A percentile compares a stretch with the other conserved stretches of the same genome.
Conservation (phyloP, 2,797 vertebrate genomes). For the Ispidina lecontei region DNA sequence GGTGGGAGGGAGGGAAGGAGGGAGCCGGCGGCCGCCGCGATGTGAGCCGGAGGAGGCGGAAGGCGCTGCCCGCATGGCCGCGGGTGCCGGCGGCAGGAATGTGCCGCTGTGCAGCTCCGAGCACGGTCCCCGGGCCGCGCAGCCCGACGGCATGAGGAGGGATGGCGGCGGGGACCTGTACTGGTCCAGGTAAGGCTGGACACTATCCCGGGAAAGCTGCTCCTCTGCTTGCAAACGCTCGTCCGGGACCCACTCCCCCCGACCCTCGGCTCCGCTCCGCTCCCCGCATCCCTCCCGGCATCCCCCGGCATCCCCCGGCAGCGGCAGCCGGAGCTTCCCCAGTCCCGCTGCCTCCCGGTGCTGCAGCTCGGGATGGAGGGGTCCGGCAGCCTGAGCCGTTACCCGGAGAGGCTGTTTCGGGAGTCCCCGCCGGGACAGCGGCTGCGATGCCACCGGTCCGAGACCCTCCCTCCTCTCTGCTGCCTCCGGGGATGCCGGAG, state of each 20-base stretch:
- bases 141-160: conserved; percentile 59
- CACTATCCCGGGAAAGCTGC: background rate
- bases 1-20: background rate
- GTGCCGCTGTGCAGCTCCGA: background rate
- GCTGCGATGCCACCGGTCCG: background rate
- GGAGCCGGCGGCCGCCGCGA: background rate
- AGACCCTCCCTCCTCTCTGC: background rate
- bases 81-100: background rate
- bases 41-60: conserved; percentile 16
- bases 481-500: background rate
- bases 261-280: no score
- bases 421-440: background rate
- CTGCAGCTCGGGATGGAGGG: background rate
- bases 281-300: background rate
- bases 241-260: background rate
- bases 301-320: background rate
- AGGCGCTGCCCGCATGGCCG: conserved; percentile 55
- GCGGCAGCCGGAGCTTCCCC: background rate
- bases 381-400: accelerated
- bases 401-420: background rate
- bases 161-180: conserved; percentile 76
- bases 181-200: conserved; percentile 86
- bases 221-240: background rate
- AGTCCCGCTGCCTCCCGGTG: background rate
- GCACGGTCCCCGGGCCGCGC: background rate